Base-by-base conservation (phyloP, 2,888 invertebrate species). In the Heliconius hortense region DNA sequence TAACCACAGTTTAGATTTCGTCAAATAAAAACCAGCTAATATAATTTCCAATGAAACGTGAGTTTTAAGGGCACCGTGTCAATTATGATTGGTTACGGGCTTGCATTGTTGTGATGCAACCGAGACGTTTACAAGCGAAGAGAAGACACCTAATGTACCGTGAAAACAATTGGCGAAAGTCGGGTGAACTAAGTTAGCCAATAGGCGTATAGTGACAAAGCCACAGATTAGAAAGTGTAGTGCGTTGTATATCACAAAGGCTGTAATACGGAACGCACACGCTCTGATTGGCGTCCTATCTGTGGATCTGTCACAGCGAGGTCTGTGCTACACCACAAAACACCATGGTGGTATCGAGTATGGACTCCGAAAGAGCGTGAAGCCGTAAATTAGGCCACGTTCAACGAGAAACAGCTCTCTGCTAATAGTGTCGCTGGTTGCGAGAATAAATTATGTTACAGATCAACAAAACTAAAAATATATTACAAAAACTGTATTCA, bases 131-230 rank as follows among this genome's bases (percentile, higher is more conserved):
- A 83, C 83, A 84, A 83, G 83, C 86, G 82, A 87, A 86, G 87
- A 87, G 87, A 88, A 89, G 84, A 88, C 86, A 88, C 87, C 87
- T 89, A 92, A 90, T 93, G 89, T 87, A 89, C 89, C 91, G 90
- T 93, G 92, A 92, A 93, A 93, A 93, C 94, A 93, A 93, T 93
- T 89, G 92, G 94, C 92, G 94, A 94, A 94, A 94, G 93, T 93
- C 87, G 87, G 87, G 85, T 87, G 88, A 89, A 89, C 88, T 86
- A 87, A 89, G 89, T 89, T 91, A 89, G 87, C 90, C 92, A 91
- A 93, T 92, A 90, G 88, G 86, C 84, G 86, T 87, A 86, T 86
- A 89, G 90, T 92, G 93, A 94, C 94, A 93, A 93, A 92, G 90
- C 87, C 90, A 89, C 87, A 92, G 92, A 93, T 93, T 94, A 94